Evolutionary conservation across 2,113 vertebrate genomes (phyloP), one percentile per base, ranked within the genome.

Genomic region (Dipodomys stephensi): DNA sequence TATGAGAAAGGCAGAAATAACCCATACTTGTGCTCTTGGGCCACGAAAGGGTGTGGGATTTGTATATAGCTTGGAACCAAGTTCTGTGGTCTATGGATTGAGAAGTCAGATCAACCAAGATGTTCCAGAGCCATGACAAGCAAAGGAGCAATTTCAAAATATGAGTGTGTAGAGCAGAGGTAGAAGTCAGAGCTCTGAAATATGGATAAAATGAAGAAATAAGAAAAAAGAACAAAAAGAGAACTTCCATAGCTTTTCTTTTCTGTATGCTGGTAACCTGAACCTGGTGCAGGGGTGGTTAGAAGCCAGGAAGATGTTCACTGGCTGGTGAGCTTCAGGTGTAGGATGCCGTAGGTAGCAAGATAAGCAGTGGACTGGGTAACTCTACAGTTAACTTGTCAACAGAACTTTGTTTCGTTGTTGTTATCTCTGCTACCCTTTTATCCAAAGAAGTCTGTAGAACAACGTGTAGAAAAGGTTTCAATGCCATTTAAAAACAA

Each of bases 51-150:
- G 49, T 53, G 49, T 53, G 49, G 49, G 49, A 53, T 9, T 9
- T 5, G 0, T 16, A 30, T 44, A 0, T 44, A 46, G 12, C 39
- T 0, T 19, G 16, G 35, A 35, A 81, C 6, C 44, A 80, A 25
- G 7, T 73, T 72, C 9, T 53, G 12, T 3, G 28, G 30, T 12
- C 6, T 53, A 4, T 32, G 25, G 13, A 0, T 4, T 35, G 7
- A 30, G 62, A 22, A 46, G 20, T 49, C 22, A 79, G 8, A 62
- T 76, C 28, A 83, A 65, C 18, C 22, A 35, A 30, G 15, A 72
- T 49, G 82, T 73, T 89, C 7, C 30, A 78, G 5, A 77, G 11
- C 4, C 32, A 7, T 65, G 53, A 90, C 32, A 46, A 80, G 28
- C 46, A 68, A 3, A n/a, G 4, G 19, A 68, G 4, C 4, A 1